Base-by-base conservation (phyloP, 2,797 vertebrate genomes). In the Silurus lanzhouensis region DNA sequence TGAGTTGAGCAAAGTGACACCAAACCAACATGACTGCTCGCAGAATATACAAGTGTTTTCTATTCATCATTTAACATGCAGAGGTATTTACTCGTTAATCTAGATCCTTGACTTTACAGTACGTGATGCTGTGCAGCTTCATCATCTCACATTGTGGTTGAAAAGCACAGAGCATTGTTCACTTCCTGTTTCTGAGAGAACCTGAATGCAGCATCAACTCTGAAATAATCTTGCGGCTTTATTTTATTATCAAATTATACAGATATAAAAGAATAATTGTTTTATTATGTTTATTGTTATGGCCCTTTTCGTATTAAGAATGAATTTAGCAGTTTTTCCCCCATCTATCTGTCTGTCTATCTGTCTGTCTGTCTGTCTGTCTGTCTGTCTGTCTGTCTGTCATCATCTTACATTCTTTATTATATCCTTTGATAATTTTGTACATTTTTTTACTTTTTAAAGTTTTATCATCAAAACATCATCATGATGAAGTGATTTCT, bases 401-500 rank as follows among this genome's bases (percentile, higher is more conserved):
- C 20, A n/a, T 64, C 5, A 1, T 3, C 48, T 52, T 74, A 4
- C 6, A 71, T 10, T 72, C 20, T 22, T 72, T 1, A 14, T 72
- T 5, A 12, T 14, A 80, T 80, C n/a, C 60, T 64, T 44, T 2
- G 19, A 22, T 78, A 76, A 38, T 38, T 10, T 52, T 52, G 48
- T 52, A 9, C 17, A 5, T 31, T 48, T 52, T 25, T 55, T 1
- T 5, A 52, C 19, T 13, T 52, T 52, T 52, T 48, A 13, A 48
- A 46, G 25, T 20, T 79, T 84, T 38, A 48, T 78, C 71, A 17
- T 87, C 83, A 61, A 83, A 88, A 85, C 83, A 61, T 52, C 80
- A 83, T 86, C 79, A 90, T 92, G 86, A 90, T 85, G 86, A 83
- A 82, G 55, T 2, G 71, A 31, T 74, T 87, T 19, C 80, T 85